Evolutionary conservation across 2,797 vertebrate species (phyloP), one percentile per base, ranked within the genome.

Genomic region (Carduelis carduelis): DNA sequence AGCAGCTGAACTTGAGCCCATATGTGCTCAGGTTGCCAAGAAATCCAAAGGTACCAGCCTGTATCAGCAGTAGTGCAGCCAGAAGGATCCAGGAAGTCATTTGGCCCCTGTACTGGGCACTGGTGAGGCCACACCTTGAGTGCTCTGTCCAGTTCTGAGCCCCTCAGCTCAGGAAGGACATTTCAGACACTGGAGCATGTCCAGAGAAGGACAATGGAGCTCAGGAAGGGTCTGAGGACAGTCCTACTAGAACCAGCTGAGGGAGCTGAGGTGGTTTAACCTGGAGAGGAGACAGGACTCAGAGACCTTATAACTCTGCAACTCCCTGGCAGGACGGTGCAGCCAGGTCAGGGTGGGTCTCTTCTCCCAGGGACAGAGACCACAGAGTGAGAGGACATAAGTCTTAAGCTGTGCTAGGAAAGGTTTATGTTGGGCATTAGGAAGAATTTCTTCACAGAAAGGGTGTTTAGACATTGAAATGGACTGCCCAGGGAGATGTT

Each of bases 101-200:
- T 39, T 0, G 1, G 1, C 21, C 9, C 8, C 20, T 41, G 6
- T 12, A 6, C 18, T 28, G 12, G 15, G 10, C 32, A 14, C 20
- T 64, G 37, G 8, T 15, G 28, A 52, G 28, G 53, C 28, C 14
- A 52, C 52, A 34, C 24, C 21, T 64, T 6, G 22, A 79, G 15
- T 28, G 0, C 15, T 37, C 27, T n/a, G 19, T 26, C 39, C n/a
- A 34, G 8, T 37, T 59, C 28, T 44, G 28, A 9, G 11, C 4
- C 6, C 19, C 11, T 44, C 17, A 28, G 0, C 8, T 52, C 46
- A 39, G 20, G 28, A 80, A 59, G 14, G 9, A 6, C 4, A 12
- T 34, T 30, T 52, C n/a, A 52, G 11, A 13, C 6, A 9, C 28
- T 44, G 19, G 13, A 37, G 7, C 0, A 0, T 18, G 24, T 53